Evolutionary conservation across 2,113 vertebrate genomes (phyloP).

Genomic region (Uropsilus gracilis): DNA sequence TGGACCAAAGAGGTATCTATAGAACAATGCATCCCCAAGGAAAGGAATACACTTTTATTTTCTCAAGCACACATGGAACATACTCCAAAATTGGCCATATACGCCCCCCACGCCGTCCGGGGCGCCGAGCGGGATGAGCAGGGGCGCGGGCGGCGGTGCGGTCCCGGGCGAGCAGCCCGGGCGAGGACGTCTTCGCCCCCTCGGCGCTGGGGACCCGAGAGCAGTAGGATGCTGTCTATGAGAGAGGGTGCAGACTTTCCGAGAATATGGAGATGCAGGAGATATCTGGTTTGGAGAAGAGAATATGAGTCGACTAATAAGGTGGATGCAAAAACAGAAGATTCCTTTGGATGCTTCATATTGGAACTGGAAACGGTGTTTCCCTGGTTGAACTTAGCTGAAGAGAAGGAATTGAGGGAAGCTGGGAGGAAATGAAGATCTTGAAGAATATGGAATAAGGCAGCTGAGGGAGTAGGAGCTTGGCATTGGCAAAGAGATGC

Average conservation of each 20-base stretch:
- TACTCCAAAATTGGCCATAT: too few species aligned
- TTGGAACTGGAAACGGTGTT: slow-evolving; percentile 97
- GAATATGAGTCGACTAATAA: slow-evolving; percentile 93
- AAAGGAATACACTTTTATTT: too few species aligned
- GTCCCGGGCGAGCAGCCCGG: not conserved
- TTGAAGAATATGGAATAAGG: not conserved
- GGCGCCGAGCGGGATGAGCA: slow-evolving; percentile 32
- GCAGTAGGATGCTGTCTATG: slow-evolving; percentile 92
- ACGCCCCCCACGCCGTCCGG: accelerated
- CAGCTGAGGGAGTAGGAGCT: not conserved
- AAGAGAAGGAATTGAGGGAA: not conserved
- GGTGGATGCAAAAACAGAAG: slow-evolving; percentile 90
- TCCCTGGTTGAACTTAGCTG: slow-evolving; percentile 92
- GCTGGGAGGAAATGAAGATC: not conserved
- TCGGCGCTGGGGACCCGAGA: slow-evolving; percentile 84
- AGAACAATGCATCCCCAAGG: too few species aligned
- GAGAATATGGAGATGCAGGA: slow-evolving; percentile 93
- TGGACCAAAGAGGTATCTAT: too few species aligned
- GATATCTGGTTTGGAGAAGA: slow-evolving; percentile 99
- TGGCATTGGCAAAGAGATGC: not conserved
- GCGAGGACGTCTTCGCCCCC: slow-evolving; percentile 71
- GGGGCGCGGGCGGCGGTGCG: not conserved
- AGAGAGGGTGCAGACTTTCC: slow-evolving; percentile 91
- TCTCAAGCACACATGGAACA: too few species aligned
- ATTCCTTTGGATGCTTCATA: slow-evolving; percentile 90